Base-by-base conservation (phyloP, 2,797 vertebrate species). In the Lacerta agilis region DNA sequence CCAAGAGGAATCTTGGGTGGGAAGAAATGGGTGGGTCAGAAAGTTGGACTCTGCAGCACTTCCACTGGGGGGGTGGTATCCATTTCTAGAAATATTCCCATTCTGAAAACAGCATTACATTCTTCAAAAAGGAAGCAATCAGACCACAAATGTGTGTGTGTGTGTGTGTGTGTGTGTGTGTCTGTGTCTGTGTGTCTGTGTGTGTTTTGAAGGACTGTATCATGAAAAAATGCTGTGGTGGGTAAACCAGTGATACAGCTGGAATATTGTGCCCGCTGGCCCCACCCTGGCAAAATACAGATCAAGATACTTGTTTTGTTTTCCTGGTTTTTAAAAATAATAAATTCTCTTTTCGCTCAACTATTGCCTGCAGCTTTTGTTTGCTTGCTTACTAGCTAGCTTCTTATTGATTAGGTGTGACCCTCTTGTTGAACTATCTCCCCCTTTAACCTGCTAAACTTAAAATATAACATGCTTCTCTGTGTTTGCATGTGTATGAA, bases 371-470 rank as follows among this genome's bases (percentile, higher is more conserved):
- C 27, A 88, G 41, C 2, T 71, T 94, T 92, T 8, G 8, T 17
- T 5, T 23, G n/a, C 8, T 45, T 5, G 45, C 45, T 10, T 45
- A 5, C 25, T 61, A 27, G 10, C 69, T 18, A 90, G 18, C 29
- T 43, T 75, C 38, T 18, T 27, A 10, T 64, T 64, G 58, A 66
- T 66, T 75, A 55, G 55, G 23, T 72, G 55, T 73, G 36, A 33
- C 9, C 49, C 29, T 64, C 36, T 33, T 92, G 83, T 77, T 86
- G 83, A 87, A 86, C 86, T 80, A 90, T 88, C 90, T 92, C 92
- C 91, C 81, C 92, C 87, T 87, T 64, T 90, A 82, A 69, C 73
- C 86, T 41, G 41, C 72, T 79, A 41, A 86, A 85, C 79, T 75
- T 36, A 87, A 33, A 64, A 75, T n/a, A 84, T 64, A 0, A 61